Evolutionary conservation across 2,888 invertebrate species (phyloP), one percentile per base, ranked within the genome.

Genomic region (Spisula solida): DNA sequence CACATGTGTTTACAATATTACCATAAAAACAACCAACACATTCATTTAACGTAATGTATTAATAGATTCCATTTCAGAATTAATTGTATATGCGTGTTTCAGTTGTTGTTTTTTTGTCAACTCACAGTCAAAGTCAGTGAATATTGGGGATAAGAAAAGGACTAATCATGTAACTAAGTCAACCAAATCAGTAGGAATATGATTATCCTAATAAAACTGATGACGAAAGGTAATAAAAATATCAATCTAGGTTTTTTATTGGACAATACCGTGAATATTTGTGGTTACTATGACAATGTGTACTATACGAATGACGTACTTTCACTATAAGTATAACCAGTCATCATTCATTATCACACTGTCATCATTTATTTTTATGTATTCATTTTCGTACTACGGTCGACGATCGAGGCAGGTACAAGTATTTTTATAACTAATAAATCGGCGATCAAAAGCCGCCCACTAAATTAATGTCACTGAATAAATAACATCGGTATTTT

Each of bases 241-340:
- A 75, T 75, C 31, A 16, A 18, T 31, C 16, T 16, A 16, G 75
- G 18, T 25, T 34, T 75, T 75, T 75, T 75, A 75, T 75, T 75
- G 75, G 75, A 14, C 20, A 34, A 75, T 29, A 75, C 29, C 2
- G 31, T 75, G 31, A 75, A 75, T 34, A 18, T 31, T 34, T 25
- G 18, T 75, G 34, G 75, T 31, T 12, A 75, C 18, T 14, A 18
- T 10, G 75, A 25, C 75, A 75, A 75, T 75, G 34, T 31, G 75
- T 75, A 75, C n/a, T n/a, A 75, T 75, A 34, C 75, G 1, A 31
- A 75, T 75, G 75, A 75, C 75, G 18, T 75, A 75, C 18, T 75
- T 75, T 75, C 75, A 34, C 60, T 60, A n/a, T 60, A 25, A 20
- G 25, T 10, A 5, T 2, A 41, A 31, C 18, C n/a, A 31, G 29